Evolutionary conservation across 2,888 invertebrate species (phyloP).

Genomic region (Agonopterix alstromeriana): DNA sequence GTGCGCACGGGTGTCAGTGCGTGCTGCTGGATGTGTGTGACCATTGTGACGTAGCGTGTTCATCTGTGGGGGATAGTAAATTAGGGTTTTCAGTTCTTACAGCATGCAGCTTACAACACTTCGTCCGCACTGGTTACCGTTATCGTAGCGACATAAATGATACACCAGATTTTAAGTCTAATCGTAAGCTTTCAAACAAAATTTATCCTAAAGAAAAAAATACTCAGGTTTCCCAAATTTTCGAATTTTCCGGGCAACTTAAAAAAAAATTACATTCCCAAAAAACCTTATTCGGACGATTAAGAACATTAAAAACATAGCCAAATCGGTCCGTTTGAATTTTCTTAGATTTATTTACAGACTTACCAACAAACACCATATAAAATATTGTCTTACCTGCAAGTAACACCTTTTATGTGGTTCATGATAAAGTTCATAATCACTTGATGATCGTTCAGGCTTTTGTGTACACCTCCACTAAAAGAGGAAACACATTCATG

Average conservation of each 20-base stretch:
- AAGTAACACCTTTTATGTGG: conserved; percentile 68
- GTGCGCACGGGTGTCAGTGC: conserved; percentile 40
- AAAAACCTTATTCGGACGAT: too few species aligned
- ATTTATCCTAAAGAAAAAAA: too few species aligned
- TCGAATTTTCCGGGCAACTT: too few species aligned
- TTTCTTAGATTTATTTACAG: too few species aligned
- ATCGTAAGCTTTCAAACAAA: too few species aligned
- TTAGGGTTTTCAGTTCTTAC: neutral
- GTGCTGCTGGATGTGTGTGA: conserved; percentile 28
- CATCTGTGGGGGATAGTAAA: conserved; percentile 38
- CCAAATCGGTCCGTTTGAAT: too few species aligned
- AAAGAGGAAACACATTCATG: neutral
- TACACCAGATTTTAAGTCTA: too few species aligned
- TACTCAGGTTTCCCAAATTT: too few species aligned
- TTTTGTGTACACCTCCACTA: conserved; percentile 66
- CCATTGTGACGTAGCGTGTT: conserved; percentile 50
- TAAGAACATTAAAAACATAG: too few species aligned
- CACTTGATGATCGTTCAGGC: conserved; percentile 65
- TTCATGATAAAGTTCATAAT: conserved; percentile 67
- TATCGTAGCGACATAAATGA: too few species aligned
- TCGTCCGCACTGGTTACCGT: too few species aligned
- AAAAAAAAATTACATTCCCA: too few species aligned
- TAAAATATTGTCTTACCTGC: conserved; percentile 36
- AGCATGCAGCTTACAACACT: neutral
- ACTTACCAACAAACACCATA: neutral